phyloP scores from a whole-genome alignment of 2,888 invertebrate genomes.

The Euzetes globulus region DNA sequence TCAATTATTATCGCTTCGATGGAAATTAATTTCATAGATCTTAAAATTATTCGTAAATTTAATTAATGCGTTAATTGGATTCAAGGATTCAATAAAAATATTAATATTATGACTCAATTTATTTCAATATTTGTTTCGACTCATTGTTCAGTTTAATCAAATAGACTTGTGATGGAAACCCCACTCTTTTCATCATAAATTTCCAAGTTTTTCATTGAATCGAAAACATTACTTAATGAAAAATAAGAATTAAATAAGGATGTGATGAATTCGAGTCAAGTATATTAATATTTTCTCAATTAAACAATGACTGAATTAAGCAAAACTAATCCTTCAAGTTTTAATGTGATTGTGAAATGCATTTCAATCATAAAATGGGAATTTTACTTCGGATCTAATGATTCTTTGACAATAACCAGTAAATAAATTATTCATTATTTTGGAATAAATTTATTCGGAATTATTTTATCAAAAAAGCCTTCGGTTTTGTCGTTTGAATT shows the following conservation, averaged over 20 bases:
- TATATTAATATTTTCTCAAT: background rate
- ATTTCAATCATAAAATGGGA: background rate
- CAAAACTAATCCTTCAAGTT: background rate
- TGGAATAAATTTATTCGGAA: background rate
- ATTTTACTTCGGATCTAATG: background rate
- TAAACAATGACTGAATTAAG: background rate
- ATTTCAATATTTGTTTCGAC: background rate
- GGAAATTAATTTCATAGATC: background rate
- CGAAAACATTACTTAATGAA: background rate
- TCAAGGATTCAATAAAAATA: background rate
- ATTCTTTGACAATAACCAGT: background rate
- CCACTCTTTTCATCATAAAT: background rate
- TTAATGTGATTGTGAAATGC: background rate
- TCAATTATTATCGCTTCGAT: background rate
- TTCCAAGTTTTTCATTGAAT: background rate
- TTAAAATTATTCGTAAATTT: background rate
- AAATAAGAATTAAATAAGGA: background rate
- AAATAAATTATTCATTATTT: conserved; percentile 8
- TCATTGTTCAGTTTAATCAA: background rate
- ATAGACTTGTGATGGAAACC: background rate
- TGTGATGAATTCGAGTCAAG: background rate
- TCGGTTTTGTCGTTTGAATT: background rate
- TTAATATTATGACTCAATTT: conserved; percentile 2
- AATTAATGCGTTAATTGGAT: background rate
- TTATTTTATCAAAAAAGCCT: background rate